Evolutionary conservation across 1,140 invertebrate species (phyloP).

Genomic region (Pachypsylla venusta): DNA sequence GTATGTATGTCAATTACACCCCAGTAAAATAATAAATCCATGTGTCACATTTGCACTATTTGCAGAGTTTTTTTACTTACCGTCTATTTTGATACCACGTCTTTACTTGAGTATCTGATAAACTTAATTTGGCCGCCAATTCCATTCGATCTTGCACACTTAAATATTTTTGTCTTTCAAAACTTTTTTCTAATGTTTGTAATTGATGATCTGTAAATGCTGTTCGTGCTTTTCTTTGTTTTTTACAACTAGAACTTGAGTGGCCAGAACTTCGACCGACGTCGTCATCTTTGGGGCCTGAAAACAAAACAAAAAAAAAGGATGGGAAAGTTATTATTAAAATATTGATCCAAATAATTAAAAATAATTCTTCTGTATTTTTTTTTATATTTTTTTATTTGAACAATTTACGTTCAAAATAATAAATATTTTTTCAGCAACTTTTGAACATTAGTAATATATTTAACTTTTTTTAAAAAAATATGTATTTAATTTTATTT

Average conservation of each 20-base stretch:
- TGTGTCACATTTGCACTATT: too few relatives aligned
- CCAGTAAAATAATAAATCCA: too few relatives aligned
- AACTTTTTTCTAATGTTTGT: constrained; percentile 91
- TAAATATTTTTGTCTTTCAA: constrained; percentile 96
- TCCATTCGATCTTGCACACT: constrained; percentile 98
- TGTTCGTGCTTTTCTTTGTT: constrained; percentile 91
- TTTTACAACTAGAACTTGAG: constrained; percentile 56
- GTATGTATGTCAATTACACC: too few relatives aligned
- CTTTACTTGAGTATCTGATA: constrained; percentile 97
- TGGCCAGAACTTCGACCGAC: constrained; percentile 31
- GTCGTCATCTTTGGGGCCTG: constrained; percentile 28
- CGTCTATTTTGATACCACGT: constrained; percentile 95
- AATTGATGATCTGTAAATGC: constrained; percentile 98
- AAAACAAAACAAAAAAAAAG: constrained; percentile 14
- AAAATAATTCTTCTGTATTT: too few relatives aligned
- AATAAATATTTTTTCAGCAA: too few relatives aligned
- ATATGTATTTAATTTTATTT: too few relatives aligned
- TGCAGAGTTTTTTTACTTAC: constrained; percentile 38
- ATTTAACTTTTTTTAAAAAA: too few relatives aligned
- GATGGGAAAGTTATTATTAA: too few relatives aligned
- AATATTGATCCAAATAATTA: too few relatives aligned
- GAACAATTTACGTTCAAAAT: too few relatives aligned
- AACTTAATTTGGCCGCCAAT: constrained; percentile 83
- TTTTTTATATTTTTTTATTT: too few relatives aligned
- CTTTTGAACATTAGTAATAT: too few relatives aligned